phyloP scores from a whole-genome alignment of 2,888 invertebrate species.

The Emmelina monodactyla region DNA sequence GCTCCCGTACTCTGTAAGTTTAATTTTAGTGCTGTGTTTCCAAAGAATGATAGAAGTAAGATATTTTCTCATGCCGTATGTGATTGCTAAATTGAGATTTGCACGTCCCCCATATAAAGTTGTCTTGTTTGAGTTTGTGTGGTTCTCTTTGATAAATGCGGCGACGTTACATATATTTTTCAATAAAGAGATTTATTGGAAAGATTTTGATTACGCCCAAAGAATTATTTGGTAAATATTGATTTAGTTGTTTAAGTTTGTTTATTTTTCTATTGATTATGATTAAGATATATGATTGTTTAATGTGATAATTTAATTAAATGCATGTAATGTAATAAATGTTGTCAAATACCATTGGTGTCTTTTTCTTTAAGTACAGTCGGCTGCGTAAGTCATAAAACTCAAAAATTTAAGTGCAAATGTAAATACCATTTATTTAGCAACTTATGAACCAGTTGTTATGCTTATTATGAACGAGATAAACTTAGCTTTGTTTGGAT shows the following conservation, averaged over 20 bases:
- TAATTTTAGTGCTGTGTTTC: slow-evolving; percentile 72
- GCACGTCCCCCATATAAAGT: slow-evolving; percentile 54
- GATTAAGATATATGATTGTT: not conserved
- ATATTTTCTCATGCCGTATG: slow-evolving; percentile 93
- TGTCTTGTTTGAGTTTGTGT: slow-evolving; percentile 67
- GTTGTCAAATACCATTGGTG: no score
- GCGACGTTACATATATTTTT: slow-evolving; percentile 79
- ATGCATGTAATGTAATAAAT: no score
- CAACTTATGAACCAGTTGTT: no score
- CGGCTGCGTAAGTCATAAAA: no score
- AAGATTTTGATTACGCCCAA: slow-evolving; percentile 74
- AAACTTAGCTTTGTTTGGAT: no score
- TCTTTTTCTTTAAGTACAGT: no score
- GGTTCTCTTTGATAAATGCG: slow-evolving; percentile 72
- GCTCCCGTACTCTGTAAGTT: slow-evolving; percentile 68
- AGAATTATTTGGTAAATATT: slow-evolving; percentile 85
- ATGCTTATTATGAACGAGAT: no score
- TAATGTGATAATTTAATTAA: no score
- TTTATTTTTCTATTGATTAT: not conserved
- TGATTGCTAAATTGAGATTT: slow-evolving; percentile 78
- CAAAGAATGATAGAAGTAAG: slow-evolving; percentile 91
- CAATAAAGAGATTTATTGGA: slow-evolving; percentile 81
- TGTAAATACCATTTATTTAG: no score
- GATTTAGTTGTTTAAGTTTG: not conserved
- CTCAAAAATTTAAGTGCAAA: no score